phyloP scores from a whole-genome alignment of 2,113 vertebrate species.

The Psilopsiagon aymara region DNA sequence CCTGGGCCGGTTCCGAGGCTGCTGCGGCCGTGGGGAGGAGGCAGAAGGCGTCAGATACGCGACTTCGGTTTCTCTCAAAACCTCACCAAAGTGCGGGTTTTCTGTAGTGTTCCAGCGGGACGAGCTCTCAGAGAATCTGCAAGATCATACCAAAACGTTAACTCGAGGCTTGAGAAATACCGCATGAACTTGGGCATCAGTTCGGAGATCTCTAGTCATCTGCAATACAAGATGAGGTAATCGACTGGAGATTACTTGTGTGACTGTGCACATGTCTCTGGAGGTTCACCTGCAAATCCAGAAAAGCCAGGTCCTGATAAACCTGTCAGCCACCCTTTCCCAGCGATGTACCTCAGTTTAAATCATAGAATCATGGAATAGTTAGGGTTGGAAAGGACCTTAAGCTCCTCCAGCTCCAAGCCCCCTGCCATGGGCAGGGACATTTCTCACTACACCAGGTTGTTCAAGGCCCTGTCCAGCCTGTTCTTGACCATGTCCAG shows the following conservation, averaged over 20 bases:
- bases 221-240: not conserved
- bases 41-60: fast-evolving
- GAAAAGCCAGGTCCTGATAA: not conserved
- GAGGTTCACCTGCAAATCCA: not conserved
- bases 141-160: not conserved
- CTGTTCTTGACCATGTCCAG: not conserved
- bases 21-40: not conserved
- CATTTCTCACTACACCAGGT: not conserved
- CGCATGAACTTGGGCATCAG: fast-evolving
- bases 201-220: not conserved
- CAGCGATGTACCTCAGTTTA: not conserved
- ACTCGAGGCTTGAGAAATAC: not conserved
- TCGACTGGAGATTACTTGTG: not conserved
- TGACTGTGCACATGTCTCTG: fast-evolving
- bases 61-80: not conserved
- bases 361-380: not conserved
- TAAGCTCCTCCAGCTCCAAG: not conserved
- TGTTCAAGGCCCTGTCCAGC: not conserved
- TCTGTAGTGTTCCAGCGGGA: not conserved
- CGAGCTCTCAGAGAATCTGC: not conserved
- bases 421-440: not conserved
- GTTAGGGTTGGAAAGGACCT: not conserved
- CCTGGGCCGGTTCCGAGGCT: too few relatives aligned
- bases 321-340: not conserved
- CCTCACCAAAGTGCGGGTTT: not conserved